Conservation (phyloP, 2,113 vertebrate genomes). For the Setophaga kirtlandii region DNA sequence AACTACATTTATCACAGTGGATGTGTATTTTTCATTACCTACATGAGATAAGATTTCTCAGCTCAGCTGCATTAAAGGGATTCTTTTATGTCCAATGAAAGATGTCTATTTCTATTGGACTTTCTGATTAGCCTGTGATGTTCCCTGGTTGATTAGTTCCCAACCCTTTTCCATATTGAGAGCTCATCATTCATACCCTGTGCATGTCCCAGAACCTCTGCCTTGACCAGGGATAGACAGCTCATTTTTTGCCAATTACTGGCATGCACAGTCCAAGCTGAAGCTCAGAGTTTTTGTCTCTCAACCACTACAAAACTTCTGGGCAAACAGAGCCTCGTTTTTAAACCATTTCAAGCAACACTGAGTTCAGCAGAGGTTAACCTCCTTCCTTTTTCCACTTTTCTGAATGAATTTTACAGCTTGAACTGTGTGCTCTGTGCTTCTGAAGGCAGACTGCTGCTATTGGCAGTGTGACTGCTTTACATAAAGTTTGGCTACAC, state of each 20-base stretch:
- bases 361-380: not conserved
- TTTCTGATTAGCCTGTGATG: not conserved
- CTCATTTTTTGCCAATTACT: not conserved
- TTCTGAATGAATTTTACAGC: not conserved
- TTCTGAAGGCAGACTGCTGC: not conserved
- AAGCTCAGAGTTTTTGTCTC: not conserved
- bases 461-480: not conserved
- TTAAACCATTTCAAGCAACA: not conserved
- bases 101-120: not conserved
- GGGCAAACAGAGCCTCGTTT: not conserved
- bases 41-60: not conserved
- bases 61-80: not conserved
- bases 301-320: not conserved
- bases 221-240: not conserved
- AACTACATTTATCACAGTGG: accelerated
- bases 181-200: not conserved
- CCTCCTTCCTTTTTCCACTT: not conserved
- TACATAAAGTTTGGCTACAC: not conserved
- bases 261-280: not conserved
- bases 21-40: not conserved
- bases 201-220: not conserved
- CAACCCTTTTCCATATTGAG: not conserved
- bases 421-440: not conserved
- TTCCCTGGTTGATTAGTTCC: not conserved
- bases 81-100: not conserved